Conservation (phyloP, 37 sponge, comb jelly and placozoan species). For the Hexactinellida sp. region DNA sequence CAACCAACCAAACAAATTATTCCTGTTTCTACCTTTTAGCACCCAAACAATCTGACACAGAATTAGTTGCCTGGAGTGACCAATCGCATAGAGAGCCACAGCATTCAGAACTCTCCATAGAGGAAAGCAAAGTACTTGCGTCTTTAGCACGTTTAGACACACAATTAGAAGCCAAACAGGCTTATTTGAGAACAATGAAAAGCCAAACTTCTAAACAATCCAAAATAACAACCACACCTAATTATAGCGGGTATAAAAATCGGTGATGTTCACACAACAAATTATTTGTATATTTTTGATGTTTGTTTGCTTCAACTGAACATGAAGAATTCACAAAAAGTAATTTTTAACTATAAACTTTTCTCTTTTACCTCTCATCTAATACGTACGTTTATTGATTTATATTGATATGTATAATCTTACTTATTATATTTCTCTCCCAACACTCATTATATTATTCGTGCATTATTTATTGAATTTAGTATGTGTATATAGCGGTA, state of each 20-base stretch:
- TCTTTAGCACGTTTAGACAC: background rate
- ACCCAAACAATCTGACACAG: background rate
- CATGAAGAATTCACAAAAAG: background rate
- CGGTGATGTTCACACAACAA: background rate
- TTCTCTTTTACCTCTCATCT: background rate
- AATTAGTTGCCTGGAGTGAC: background rate
- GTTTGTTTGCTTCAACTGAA: background rate
- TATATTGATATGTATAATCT: background rate
- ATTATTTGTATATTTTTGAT: conserved; percentile 14
- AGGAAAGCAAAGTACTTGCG: background rate
- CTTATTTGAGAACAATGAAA: background rate
- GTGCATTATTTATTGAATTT: too few relatives aligned
- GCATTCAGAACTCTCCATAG: background rate
- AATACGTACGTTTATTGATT: too few relatives aligned
- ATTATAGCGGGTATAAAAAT: background rate
- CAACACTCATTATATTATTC: too few relatives aligned
- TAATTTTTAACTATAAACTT: background rate
- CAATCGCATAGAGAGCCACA: background rate
- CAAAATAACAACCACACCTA: background rate
- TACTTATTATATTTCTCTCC: background rate
- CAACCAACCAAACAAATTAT: too few relatives aligned
- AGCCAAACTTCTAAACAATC: background rate
- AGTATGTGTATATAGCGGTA: too few relatives aligned
- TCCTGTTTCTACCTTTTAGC: background rate
- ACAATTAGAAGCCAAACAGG: background rate